A percentile compares a stretch with the other conserved stretches of the same genome.
These are phyloP conservation scores for Silurus aristotelis DNA, from an alignment of 2,797 vertebrate species.

Conservation along the genomic window DNA sequence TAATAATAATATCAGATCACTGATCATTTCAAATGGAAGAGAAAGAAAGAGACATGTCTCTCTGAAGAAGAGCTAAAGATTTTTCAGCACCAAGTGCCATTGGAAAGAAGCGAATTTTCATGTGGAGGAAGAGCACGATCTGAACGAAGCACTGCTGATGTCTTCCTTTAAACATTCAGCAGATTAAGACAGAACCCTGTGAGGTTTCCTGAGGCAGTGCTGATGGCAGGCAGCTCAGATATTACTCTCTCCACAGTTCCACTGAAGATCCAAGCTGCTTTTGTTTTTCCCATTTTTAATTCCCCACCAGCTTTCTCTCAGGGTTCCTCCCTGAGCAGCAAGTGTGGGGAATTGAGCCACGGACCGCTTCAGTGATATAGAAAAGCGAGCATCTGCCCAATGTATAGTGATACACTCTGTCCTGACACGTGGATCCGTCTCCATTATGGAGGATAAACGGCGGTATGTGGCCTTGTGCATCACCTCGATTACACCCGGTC, in stretches of 20 bases:
- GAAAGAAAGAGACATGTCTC: no score
- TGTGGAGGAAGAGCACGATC: no score
- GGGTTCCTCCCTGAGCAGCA: not conserved
- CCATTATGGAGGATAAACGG: slow-evolving; percentile 2
- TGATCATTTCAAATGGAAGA: not conserved
- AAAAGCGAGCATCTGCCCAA: slow-evolving; percentile 17
- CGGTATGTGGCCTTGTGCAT: not conserved
- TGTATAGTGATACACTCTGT: not conserved
- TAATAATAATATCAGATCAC: not conserved
- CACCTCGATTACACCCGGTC: not conserved
- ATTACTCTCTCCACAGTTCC: slow-evolving; percentile 7
- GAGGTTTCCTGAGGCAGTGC: slow-evolving; percentile 10
- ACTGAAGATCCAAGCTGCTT: not conserved
- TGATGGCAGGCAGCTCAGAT: not conserved
- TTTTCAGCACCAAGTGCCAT: not conserved
- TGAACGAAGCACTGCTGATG: not conserved
- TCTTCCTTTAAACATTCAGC: slow-evolving; percentile 10
- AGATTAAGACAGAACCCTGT: slow-evolving; percentile 8
- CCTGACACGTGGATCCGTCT: slow-evolving; percentile 19
- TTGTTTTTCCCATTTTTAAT: not conserved
- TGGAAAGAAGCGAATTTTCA: not conserved
- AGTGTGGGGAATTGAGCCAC: not conserved
- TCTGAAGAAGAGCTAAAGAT: not conserved
- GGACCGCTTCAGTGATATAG: not conserved
- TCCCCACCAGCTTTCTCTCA: not conserved